These are phyloP conservation scores for Panopea generosa DNA, from an alignment of 2,888 invertebrate genomes.

Conservation along the genomic window DNA sequence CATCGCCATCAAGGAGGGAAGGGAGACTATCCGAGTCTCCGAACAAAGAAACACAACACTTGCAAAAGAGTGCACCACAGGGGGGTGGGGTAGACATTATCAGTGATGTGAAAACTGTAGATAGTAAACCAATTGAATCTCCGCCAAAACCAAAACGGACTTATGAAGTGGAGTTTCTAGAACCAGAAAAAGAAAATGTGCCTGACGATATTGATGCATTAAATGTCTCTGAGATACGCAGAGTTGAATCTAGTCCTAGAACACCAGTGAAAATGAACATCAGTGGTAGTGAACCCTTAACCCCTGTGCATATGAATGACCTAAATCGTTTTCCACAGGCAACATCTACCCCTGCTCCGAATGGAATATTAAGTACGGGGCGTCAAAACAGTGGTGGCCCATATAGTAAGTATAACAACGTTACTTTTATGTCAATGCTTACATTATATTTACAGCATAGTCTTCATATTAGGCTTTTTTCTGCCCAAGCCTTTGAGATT, in stretches of 20 bases:
- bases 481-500: no score
- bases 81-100: slow-evolving; percentile 17
- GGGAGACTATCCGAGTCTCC: slow-evolving; percentile 16
- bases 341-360: slow-evolving; percentile 79
- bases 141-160: slow-evolving; percentile 63
- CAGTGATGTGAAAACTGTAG: slow-evolving; percentile 17
- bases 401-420: slow-evolving; percentile 48
- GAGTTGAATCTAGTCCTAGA: slow-evolving; percentile 61
- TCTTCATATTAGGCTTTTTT: no score
- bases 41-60: not conserved
- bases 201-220: slow-evolving; percentile 49
- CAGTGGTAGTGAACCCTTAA: slow-evolving; percentile 64
- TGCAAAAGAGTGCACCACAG: slow-evolving; percentile 8
- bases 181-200: slow-evolving; percentile 71
- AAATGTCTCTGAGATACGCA: slow-evolving; percentile 63
- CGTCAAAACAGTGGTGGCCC: slow-evolving; percentile 43
- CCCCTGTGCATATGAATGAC: slow-evolving; percentile 71
- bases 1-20: slow-evolving; percentile 42
- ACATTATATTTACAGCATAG: no score
- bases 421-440: not conserved
- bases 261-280: slow-evolving; percentile 64
- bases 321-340: slow-evolving; percentile 71
- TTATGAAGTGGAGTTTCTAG: slow-evolving; percentile 56
- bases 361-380: slow-evolving; percentile 71
- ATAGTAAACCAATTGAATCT: slow-evolving; percentile 50